Evolutionary conservation across 1,140 invertebrate species (phyloP).

Genomic region (Eumeta japonica): DNA sequence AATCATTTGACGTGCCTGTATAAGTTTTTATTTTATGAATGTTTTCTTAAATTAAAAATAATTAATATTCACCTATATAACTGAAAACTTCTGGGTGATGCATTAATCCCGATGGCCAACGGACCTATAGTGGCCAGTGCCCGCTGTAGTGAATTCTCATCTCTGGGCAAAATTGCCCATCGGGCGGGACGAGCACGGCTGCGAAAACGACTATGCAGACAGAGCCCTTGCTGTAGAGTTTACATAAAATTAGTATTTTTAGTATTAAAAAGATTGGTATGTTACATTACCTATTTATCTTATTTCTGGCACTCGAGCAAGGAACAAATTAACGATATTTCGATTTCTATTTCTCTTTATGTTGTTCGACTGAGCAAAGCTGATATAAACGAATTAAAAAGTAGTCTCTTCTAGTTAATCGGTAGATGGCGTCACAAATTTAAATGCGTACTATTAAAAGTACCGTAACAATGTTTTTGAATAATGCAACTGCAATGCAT

Average conservation of each 20-base stretch:
- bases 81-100: conserved; percentile 72
- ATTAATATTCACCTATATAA: conserved; percentile 74
- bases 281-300: too few relatives aligned
- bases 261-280: conserved; percentile 5
- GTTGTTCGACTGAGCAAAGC: too few relatives aligned
- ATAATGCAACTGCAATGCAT: too few relatives aligned
- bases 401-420: too few relatives aligned
- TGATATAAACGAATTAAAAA: too few relatives aligned
- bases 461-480: too few relatives aligned
- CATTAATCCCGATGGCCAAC: conserved; percentile 72
- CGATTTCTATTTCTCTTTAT: background rate
- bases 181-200: conserved; percentile 63
- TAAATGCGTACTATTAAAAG: too few relatives aligned
- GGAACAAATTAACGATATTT: conserved; percentile 6
- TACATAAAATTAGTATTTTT: too few relatives aligned
- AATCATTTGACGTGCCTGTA: too few relatives aligned
- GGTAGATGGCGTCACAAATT: too few relatives aligned
- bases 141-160: conserved; percentile 67
- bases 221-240: conserved; percentile 64
- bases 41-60: background rate
- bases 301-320: too few relatives aligned
- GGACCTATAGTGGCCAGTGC: conserved; percentile 71
- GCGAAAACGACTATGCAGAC: conserved; percentile 57
- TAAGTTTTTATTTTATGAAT: too few relatives aligned
- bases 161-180: conserved; percentile 69